Evolutionary conservation across 2,888 invertebrate genomes (phyloP).

Genomic region (Torymus tubicola): DNA sequence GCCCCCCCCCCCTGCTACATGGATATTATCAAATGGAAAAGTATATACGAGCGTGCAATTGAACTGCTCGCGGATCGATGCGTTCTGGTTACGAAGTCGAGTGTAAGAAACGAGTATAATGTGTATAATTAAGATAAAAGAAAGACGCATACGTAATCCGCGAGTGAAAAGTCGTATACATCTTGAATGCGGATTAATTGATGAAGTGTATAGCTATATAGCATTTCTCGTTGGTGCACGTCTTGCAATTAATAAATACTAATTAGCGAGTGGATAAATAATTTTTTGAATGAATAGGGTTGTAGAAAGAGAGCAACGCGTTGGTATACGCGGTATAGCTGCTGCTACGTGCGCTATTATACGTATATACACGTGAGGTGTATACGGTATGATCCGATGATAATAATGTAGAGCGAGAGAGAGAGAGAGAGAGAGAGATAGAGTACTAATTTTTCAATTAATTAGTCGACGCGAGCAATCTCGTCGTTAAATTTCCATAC

Average conservation of each 20-base stretch:
- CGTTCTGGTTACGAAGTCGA: conserved; percentile 62
- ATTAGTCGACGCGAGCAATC: too few relatives aligned
- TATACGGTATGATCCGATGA: too few relatives aligned
- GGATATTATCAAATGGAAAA: conserved; percentile 43
- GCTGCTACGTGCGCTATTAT: too few relatives aligned
- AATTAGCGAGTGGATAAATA: background rate
- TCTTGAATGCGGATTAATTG: conserved; percentile 33
- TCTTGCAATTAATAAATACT: conserved; percentile 25
- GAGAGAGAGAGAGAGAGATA: too few relatives aligned
- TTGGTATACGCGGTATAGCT: too few relatives aligned
- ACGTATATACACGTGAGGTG: too few relatives aligned
- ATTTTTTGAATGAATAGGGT: too few relatives aligned
- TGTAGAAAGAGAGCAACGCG: too few relatives aligned
- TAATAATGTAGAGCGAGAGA: too few relatives aligned
- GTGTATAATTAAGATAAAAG: background rate
- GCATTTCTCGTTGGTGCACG: background rate
- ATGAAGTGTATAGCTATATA: background rate
- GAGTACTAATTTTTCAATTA: too few relatives aligned
- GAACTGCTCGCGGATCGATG: conserved; percentile 62
- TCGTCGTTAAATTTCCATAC: too few relatives aligned
- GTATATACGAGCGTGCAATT: conserved; percentile 37
- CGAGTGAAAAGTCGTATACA: background rate
- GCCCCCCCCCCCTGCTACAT: conserved; percentile 27
- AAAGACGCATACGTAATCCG: background rate
- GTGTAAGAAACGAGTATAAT: conserved; percentile 53